These are phyloP conservation scores for Umimayanthus chanpuru DNA, from an alignment of 92 coral and sea anemone genomes.

Conservation along the genomic window DNA sequence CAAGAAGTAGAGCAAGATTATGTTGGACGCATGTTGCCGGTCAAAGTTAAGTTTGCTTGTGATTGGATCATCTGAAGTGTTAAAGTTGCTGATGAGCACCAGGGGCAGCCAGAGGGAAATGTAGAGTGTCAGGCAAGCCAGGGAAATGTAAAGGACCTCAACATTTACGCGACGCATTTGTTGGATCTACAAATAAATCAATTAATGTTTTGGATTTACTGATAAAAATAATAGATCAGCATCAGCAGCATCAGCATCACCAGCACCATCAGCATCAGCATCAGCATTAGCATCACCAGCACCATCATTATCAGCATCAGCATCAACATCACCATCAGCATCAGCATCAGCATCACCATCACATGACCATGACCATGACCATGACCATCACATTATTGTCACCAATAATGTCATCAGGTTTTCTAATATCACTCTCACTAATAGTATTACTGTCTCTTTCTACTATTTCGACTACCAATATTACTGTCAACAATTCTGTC, in stretches of 20 bases:
- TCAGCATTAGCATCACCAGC: not conserved
- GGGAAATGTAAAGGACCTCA: conserved; percentile 5
- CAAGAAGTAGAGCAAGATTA: conserved; percentile 7
- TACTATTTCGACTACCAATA: too few relatives aligned
- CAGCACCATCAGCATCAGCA: not conserved
- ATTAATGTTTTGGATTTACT: too few relatives aligned
- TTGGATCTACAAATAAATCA: not conserved
- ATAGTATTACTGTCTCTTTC: too few relatives aligned
- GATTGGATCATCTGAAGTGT: not conserved
- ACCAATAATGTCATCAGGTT: too few relatives aligned
- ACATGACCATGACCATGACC: too few relatives aligned
- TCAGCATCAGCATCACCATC: too few relatives aligned
- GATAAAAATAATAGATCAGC: not conserved
- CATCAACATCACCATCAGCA: not conserved
- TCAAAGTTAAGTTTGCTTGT: not conserved
- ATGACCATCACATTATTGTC: too few relatives aligned
- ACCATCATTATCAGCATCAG: not conserved
- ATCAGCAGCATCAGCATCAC: not conserved
- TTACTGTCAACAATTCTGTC: too few relatives aligned
- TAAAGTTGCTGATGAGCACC: not conserved
- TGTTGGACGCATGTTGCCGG: not conserved
- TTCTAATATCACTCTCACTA: too few relatives aligned
- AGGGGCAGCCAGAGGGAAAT: conserved; percentile 17
- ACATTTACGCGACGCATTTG: not conserved
- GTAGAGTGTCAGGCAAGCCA: conserved; percentile 24